Evolutionary conservation across 2,888 invertebrate genomes (phyloP), one percentile per base, ranked within the genome.

Genomic region (Capitulum mitella): DNA sequence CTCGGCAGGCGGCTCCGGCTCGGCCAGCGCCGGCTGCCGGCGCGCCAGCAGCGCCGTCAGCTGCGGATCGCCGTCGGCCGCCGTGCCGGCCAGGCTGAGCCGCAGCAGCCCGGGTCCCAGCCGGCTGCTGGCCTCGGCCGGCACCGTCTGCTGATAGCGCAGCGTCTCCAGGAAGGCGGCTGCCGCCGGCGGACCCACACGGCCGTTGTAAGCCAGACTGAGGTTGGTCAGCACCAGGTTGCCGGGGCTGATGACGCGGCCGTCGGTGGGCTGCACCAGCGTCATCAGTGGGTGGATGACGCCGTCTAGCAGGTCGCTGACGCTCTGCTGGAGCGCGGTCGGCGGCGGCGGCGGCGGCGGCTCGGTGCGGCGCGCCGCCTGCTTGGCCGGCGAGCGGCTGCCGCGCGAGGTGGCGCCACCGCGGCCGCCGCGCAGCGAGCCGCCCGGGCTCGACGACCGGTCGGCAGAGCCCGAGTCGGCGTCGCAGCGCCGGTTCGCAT

Each of bases 141-240:
- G 26, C 76, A 75, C 77, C 74, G 74, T 37, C 77, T 58, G 64
- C 78, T 75, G 79, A 77, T 54, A 43, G 58, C 26, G 77, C 78
- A 46, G 78, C 64, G 48, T 77, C 79, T 12, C 54, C 70, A 58
- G 77, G 61, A 40, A 76, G 61, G 61, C 78, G 46, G 54, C 43
- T 51, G n/a, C 61, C 51, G 74, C 58, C 61, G 70, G 58, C 34
- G 12, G 70, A 19, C 64, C 78, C 16, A 74, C 78, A 2, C 77
- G 64, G 34, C 80, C 78, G 43, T 81, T 81, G 77, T 78, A 77
- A 0, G 81, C 81, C 54, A 80, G 80, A 61, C 79, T 81, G 40
- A 81, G 81, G 14, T 61, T 77, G n/a, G 51, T 79, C 43, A 74
- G 78, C 48, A 78, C 77, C 64, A 78, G 40, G 81, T 81, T 77